Evolutionary conservation across 2,113 vertebrate genomes (phyloP).

Genomic region (Excalfactoria chinensis): DNA sequence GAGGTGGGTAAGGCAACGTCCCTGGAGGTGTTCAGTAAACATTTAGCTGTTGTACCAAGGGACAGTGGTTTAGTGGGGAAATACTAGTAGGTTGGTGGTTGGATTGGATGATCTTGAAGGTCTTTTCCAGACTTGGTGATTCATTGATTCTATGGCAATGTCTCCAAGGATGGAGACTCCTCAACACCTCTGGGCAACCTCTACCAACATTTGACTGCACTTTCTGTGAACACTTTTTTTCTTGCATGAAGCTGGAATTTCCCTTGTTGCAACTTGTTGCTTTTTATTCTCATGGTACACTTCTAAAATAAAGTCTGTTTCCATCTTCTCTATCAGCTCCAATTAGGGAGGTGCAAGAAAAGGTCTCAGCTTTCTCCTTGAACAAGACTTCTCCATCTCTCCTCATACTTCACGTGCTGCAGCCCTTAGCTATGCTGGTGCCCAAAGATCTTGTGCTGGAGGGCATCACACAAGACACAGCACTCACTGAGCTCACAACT

Average conservation of each 20-base stretch:
- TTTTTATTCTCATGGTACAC: neutral
- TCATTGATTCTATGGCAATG: no score
- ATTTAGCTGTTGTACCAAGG: no score
- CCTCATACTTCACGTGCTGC: neutral
- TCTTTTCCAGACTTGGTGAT: no score
- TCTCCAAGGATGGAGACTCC: neutral
- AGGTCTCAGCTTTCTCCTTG: neutral
- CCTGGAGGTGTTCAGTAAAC: no score
- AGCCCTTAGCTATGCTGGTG: neutral
- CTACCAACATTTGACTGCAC: fast-evolving
- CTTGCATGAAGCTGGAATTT: neutral
- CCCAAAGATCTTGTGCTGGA: neutral
- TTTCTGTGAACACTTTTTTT: neutral
- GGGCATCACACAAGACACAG: neutral
- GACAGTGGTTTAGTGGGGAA: no score
- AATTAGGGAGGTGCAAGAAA: neutral
- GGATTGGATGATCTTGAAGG: no score
- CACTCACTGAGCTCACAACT: neutral
- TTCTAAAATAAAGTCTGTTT: neutral
- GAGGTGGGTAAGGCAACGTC: no score
- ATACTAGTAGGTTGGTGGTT: no score
- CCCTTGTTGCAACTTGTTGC: neutral
- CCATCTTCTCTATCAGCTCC: neutral
- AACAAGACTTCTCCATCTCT: neutral
- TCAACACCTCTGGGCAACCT: neutral